Conservation (phyloP, 1,140 invertebrate genomes). For the Dolichoris vasculosae region DNA sequence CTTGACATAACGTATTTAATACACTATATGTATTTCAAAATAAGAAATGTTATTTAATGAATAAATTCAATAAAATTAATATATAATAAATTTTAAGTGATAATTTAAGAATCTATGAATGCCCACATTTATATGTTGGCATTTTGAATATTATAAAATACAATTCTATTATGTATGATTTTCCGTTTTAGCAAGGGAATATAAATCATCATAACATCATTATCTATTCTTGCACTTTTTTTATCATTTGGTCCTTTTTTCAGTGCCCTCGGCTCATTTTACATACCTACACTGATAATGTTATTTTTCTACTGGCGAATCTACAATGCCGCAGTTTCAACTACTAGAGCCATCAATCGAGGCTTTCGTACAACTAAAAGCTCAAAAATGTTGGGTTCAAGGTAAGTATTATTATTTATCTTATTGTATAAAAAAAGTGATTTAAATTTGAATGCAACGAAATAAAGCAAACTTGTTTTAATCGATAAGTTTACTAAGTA, state of each 20-base stretch:
- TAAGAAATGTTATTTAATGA: not conserved
- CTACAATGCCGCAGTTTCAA: constrained; percentile 92
- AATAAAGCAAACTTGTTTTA: not conserved
- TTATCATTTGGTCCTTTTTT: constrained; percentile 74
- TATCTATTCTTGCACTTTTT: not conserved
- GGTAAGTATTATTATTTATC: constrained; percentile 5
- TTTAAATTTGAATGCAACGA: not conserved
- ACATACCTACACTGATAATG: constrained; percentile 97
- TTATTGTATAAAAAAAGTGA: not conserved
- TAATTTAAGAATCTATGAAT: too few species aligned
- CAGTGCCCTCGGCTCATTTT: constrained; percentile 95
- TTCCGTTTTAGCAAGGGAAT: too few species aligned
- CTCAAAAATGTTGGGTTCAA: constrained; percentile 67
- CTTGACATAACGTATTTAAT: too few species aligned
- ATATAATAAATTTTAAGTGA: too few species aligned
- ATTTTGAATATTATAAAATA: too few species aligned
- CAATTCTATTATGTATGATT: too few species aligned
- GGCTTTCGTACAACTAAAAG: constrained; percentile 94
- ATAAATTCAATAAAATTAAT: not conserved
- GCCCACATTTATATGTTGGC: too few species aligned
- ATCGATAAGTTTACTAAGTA: too few species aligned
- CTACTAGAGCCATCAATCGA: constrained; percentile 92
- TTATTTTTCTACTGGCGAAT: constrained; percentile 97
- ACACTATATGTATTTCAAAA: too few species aligned
- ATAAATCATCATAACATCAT: not conserved